Evolutionary conservation across 2,797 vertebrate species (phyloP), one percentile per base, ranked within the genome.

Genomic region (Molothrus aeneus): DNA sequence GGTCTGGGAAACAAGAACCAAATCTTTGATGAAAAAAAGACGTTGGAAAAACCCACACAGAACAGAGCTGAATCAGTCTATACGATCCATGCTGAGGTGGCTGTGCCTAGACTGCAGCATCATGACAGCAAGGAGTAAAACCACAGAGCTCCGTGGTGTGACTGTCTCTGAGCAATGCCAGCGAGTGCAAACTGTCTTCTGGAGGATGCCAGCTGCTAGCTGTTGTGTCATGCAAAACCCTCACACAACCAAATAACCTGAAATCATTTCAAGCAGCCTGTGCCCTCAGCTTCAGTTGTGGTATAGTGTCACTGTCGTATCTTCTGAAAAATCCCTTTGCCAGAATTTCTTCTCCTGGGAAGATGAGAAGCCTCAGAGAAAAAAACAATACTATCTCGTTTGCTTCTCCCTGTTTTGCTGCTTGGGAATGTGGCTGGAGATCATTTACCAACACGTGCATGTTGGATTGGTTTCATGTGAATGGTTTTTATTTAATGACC

Each of bases 121-220:
- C 45, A 36, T 22, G 66, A 56, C 38, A 78, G 43, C 78, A 56
- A 65, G 38, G 15, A 86, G n/a, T 51, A 79, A 92, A 83, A 73
- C 19, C 64, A 72, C 54, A 48, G 64, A 70, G 34, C 5, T 1
- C 22, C 0, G 0, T 13, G 36, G 38, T 63, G 69, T 77, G 60
- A 60, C 71, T 53, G 45, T 20, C 54, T 66, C 42, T 38, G n/a
- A 50, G 38, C 60, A 22, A 50, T 1, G 25, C 16, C 81, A 80
- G 5, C 0, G 0, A 50, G n/a, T 5, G n/a, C 88, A 59, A 28
- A 12, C 31, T 57, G 64, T 43, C 71, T 89, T 73, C 50, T 61
- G 65, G 20, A 77, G 53, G n/a, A 77, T 3, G 29, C 71, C 88
- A 82, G 40, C n/a, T 24, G 9, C 22, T 15, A 87, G 56, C 60